Conservation (phyloP, 2,113 vertebrate species). For the Myxocyprinus asiaticus region DNA sequence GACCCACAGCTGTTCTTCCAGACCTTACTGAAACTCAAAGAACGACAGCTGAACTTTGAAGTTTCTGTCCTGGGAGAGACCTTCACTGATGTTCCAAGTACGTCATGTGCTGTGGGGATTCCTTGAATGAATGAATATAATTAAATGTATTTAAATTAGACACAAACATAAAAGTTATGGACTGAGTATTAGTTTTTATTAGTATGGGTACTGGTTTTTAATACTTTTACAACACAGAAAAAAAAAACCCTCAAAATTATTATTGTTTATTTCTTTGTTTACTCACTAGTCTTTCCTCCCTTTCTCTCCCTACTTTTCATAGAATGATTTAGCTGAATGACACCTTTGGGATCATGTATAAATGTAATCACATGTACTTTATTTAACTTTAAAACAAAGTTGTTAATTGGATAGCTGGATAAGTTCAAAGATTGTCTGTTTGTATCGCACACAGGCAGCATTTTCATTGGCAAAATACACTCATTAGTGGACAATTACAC, state of each 20-base stretch:
- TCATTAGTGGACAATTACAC: slow-evolving; percentile 68
- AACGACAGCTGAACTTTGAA: slow-evolving; percentile 77
- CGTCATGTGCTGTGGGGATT: slow-evolving; percentile 11
- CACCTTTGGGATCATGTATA: background rate
- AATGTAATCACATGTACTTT: slow-evolving; percentile 22
- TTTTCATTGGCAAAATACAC: slow-evolving; percentile 60
- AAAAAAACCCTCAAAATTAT: too few species aligned
- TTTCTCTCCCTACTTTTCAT: background rate
- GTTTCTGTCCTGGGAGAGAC: slow-evolving; percentile 92
- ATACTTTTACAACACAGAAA: too few species aligned
- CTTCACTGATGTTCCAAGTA: slow-evolving; percentile 92
- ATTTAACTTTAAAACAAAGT: slow-evolving; percentile 37
- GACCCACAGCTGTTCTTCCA: slow-evolving; percentile 92
- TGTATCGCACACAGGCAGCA: slow-evolving; percentile 35
- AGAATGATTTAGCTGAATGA: background rate
- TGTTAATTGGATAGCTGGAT: slow-evolving; percentile 30
- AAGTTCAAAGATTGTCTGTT: slow-evolving; percentile 53
- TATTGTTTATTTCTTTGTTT: too few species aligned
- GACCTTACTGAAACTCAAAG: slow-evolving; percentile 84
- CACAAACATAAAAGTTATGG: background rate
- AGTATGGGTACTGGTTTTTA: too few species aligned
- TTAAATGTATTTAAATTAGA: background rate
- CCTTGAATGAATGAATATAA: slow-evolving; percentile 1
- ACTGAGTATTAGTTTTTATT: too few species aligned
- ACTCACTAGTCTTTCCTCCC: too few species aligned